Evolutionary conservation across 2,113 vertebrate genomes (phyloP).

Genomic region (Neodontobutis hainanensis): DNA sequence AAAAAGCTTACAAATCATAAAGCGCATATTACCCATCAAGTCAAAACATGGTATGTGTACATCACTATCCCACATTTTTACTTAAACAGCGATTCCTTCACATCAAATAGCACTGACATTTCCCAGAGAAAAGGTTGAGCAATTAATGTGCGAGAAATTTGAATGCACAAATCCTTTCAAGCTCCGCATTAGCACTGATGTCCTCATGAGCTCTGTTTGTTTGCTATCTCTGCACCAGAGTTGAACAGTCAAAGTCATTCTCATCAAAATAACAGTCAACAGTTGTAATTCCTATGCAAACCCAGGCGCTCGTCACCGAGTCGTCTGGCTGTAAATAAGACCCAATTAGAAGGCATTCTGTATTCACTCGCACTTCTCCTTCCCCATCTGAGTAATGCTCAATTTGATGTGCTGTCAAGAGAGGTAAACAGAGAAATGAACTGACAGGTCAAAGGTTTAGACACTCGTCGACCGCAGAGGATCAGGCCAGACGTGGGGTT

Average conservation of each 20-base stretch:
- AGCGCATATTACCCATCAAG: too few relatives aligned
- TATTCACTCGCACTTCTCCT: constrained; percentile 41
- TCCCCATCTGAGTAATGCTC: constrained; percentile 9
- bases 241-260: constrained; percentile 20
- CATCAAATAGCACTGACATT: too few relatives aligned
- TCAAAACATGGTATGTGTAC: too few relatives aligned
- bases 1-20: too few relatives aligned
- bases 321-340: constrained; percentile 46
- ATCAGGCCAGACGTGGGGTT: constrained; percentile 7
- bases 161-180: not conserved
- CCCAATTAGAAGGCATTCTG: constrained; percentile 61
- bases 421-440: constrained; percentile 60
- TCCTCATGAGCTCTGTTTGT: not conserved
- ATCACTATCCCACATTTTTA: too few relatives aligned
- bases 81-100: too few relatives aligned
- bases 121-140: not conserved
- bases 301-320: constrained; percentile 17
- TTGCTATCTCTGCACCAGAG: not conserved
- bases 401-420: constrained; percentile 51
- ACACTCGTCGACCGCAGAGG: constrained; percentile 18
- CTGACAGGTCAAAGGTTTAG: constrained; percentile 45
- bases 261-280: constrained; percentile 33
- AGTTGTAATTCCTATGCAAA: constrained; percentile 48
- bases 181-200: not conserved
- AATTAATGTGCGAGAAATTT: not conserved